Percentiles rank a stretch among this genome's conserved stretches.
Evolutionary conservation across 1,140 invertebrate genomes (phyloP).

Genomic region (Drosophila erecta): DNA sequence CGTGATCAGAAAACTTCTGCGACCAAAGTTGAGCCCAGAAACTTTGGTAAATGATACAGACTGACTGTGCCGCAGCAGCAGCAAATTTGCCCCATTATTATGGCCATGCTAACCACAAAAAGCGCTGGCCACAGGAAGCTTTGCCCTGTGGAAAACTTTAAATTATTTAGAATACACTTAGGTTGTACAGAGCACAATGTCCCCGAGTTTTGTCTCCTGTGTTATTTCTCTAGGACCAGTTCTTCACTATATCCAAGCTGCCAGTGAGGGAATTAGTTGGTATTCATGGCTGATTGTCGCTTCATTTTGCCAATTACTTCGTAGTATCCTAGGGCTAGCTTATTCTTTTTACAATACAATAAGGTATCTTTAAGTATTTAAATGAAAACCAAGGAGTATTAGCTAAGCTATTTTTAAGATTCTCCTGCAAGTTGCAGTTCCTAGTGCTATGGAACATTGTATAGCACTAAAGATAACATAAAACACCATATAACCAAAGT

Average conservation of each 20-base stretch:
- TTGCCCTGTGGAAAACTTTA: conserved; percentile 62
- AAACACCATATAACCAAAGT: background rate
- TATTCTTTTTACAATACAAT: too few species aligned
- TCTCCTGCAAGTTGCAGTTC: background rate
- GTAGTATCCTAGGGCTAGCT: too few species aligned
- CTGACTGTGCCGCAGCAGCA: conserved; percentile 21
- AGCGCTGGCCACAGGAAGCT: conserved; percentile 29
- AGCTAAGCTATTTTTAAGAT: background rate
- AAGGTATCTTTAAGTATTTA: too few species aligned
- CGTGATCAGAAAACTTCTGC: conserved; percentile 17
- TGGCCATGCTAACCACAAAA: conserved; percentile 60
- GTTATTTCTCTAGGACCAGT: conserved; percentile 13
- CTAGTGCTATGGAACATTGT: background rate
- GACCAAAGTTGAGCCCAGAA: conserved; percentile 20
- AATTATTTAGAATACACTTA: conserved; percentile 71
- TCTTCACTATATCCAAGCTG: background rate
- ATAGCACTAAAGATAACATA: too few species aligned
- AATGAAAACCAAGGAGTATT: background rate
- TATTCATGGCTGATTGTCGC: too few species aligned
- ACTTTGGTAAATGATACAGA: conserved; percentile 63
- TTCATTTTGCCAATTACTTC: too few species aligned
- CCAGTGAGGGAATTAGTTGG: background rate
- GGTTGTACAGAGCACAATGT: conserved; percentile 30
- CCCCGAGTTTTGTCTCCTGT: background rate
- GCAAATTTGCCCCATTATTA: conserved; percentile 46